These are phyloP conservation scores for Zaprionus tsacasi DNA, from an alignment of 1,140 invertebrate genomes.

Conservation along the genomic window DNA sequence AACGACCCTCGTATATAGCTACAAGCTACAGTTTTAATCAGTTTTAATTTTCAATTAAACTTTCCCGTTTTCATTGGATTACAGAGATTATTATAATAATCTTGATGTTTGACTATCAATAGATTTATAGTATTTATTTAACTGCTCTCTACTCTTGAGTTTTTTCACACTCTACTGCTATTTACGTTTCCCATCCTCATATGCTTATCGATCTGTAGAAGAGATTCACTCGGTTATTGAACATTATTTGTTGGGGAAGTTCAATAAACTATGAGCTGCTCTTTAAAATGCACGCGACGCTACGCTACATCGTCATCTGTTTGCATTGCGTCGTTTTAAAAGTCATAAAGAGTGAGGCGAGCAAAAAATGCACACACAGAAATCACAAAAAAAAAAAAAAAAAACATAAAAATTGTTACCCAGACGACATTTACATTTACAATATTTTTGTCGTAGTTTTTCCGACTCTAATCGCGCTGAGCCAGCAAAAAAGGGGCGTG, in stretches of 20 bases:
- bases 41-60: too few species aligned
- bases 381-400: constrained; percentile 32
- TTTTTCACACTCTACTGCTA: constrained; percentile 10
- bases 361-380: constrained; percentile 51
- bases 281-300: constrained; percentile 48
- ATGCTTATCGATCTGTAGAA: constrained; percentile 4
- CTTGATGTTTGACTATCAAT: too few species aligned
- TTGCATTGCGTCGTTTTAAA: constrained; percentile 37
- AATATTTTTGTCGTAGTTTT: constrained; percentile 8
- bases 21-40: too few species aligned
- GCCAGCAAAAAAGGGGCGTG: neutral
- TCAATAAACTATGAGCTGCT: constrained; percentile 56
- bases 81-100: too few species aligned
- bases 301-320: constrained; percentile 30
- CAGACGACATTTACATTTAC: constrained; percentile 36
- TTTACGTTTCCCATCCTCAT: constrained; percentile 4
- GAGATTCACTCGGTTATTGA: constrained; percentile 19
- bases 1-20: too few species aligned
- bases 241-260: constrained; percentile 34
- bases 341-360: constrained; percentile 45
- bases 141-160: constrained; percentile 27
- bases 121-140: neutral
- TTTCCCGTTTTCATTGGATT: too few species aligned
- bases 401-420: constrained; percentile 51
- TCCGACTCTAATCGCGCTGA: neutral